A percentile compares a stretch with the other conserved stretches of the same genome.
Conservation (phyloP, 2,797 vertebrate genomes). For the Remorina albescens region DNA sequence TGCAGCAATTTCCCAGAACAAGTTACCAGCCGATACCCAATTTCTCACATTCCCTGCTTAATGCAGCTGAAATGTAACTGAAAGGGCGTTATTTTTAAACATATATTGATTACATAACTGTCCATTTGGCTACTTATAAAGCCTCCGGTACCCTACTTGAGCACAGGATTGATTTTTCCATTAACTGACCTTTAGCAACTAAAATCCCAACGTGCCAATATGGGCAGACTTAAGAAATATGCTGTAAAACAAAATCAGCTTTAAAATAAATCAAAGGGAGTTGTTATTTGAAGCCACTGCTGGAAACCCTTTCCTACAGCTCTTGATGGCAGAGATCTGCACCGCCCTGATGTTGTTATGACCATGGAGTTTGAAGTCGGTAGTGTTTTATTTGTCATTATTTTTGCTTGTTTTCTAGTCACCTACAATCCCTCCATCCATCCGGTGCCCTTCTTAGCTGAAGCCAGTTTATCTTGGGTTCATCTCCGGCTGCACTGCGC, state of each 20-base stretch:
- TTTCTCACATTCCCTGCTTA: conserved; percentile 26
- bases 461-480: neutral
- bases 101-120: conserved; percentile 58
- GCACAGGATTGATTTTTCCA: conserved; percentile 62
- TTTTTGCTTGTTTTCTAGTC: too few species aligned
- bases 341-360: accelerated
- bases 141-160: conserved; percentile 35
- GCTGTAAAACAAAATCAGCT: conserved; percentile 11
- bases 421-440: neutral
- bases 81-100: conserved; percentile 59
- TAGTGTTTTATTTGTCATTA: neutral
- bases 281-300: conserved; percentile 6
- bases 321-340: accelerated
- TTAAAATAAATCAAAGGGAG: conserved; percentile 20
- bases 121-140: conserved; percentile 53
- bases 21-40: conserved; percentile 19
- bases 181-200: conserved; percentile 58
- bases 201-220: conserved; percentile 20
- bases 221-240: conserved; percentile 26
- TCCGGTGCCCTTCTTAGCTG: neutral
- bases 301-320: neutral
- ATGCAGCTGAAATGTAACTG: conserved; percentile 45
- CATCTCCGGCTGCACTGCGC: neutral
- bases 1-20: conserved; percentile 31
- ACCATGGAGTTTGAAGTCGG: neutral